Conservation (phyloP, 2,113 vertebrate genomes). For the Syngnathoides biaculeatus region DNA sequence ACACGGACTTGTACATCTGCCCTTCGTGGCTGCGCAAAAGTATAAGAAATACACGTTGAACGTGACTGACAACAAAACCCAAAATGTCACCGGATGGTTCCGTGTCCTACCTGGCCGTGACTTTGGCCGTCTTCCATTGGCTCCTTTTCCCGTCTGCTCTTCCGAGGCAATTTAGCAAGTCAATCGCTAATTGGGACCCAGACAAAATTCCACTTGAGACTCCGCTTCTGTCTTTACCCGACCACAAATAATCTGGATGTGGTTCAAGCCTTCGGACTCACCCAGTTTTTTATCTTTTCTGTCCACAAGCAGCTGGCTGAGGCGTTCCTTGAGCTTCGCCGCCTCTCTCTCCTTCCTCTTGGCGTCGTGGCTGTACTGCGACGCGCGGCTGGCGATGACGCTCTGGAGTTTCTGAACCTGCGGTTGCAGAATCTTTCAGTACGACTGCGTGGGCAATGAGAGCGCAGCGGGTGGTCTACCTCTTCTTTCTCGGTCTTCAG, state of each 20-base stretch:
- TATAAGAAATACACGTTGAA: constrained; percentile 24
- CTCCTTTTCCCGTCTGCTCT: constrained; percentile 90
- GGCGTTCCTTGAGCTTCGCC: constrained; percentile 88
- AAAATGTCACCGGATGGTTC: not conserved
- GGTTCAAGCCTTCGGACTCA: constrained; percentile 39
- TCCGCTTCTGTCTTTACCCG: no score
- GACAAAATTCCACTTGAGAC: not conserved
- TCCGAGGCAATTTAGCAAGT: constrained; percentile 90
- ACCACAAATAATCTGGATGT: no score
- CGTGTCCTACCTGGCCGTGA: constrained; percentile 74
- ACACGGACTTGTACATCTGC: constrained; percentile 89
- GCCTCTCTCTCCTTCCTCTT: constrained; percentile 93
- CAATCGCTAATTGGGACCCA: constrained; percentile 79
- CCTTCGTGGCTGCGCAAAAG: constrained; percentile 82
- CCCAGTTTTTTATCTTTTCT: constrained; percentile 90
- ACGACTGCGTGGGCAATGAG: not conserved
- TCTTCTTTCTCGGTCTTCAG: constrained; percentile 97
- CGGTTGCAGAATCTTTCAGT: not conserved
- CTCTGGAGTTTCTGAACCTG: constrained; percentile 95
- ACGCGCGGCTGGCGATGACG: constrained; percentile 89
- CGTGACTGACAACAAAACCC: not conserved
- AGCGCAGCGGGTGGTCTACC: constrained; percentile 61
- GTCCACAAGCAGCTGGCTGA: constrained; percentile 89
- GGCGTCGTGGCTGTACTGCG: constrained; percentile 93
- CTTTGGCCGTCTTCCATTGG: constrained; percentile 89